Percentiles rank a stretch among this genome's conserved stretches.
These are phyloP conservation scores for Mormyrus proboscirostris DNA, from an alignment of 2,797 vertebrate species.

Conservation along the genomic window DNA sequence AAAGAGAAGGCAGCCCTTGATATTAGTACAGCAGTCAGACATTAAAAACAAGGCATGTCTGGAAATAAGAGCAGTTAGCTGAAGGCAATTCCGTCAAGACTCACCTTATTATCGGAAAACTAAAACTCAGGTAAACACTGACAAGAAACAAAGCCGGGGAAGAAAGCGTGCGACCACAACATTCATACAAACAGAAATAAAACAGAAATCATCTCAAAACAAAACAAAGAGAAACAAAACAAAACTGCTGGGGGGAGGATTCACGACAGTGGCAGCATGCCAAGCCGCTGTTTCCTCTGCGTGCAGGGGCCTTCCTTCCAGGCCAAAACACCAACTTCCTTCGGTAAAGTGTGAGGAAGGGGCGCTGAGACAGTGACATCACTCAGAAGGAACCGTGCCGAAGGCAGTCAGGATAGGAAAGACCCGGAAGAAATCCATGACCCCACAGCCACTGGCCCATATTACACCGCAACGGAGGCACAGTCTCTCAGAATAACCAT, in stretches of 20 bases:
- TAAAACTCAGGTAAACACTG: background rate
- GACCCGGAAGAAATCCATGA: background rate
- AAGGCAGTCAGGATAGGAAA: background rate
- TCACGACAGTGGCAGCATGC: background rate
- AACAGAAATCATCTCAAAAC: conserved; percentile 8
- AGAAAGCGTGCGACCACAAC: background rate
- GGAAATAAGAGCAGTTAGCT: conserved; percentile 31
- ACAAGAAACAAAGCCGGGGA: conserved; percentile 14
- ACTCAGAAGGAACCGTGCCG: background rate
- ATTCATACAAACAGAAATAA: background rate
- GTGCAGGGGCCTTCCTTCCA: conserved; percentile 7
- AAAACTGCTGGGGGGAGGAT: background rate
- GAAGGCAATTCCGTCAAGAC: background rate
- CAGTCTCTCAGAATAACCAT: background rate
- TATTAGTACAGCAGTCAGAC: conserved; percentile 57
- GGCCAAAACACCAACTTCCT: conserved; percentile 11
- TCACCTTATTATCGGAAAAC: background rate
- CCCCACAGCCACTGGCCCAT: background rate
- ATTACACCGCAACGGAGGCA: background rate
- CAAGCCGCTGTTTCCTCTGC: conserved; percentile 1
- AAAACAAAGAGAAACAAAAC: background rate
- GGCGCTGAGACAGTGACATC: background rate
- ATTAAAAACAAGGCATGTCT: conserved; percentile 40
- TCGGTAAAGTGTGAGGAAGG: background rate
- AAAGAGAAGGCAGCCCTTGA: conserved; percentile 61